Base-by-base conservation (phyloP, 2,797 vertebrate genomes). In the Enteromius treurensis region DNA sequence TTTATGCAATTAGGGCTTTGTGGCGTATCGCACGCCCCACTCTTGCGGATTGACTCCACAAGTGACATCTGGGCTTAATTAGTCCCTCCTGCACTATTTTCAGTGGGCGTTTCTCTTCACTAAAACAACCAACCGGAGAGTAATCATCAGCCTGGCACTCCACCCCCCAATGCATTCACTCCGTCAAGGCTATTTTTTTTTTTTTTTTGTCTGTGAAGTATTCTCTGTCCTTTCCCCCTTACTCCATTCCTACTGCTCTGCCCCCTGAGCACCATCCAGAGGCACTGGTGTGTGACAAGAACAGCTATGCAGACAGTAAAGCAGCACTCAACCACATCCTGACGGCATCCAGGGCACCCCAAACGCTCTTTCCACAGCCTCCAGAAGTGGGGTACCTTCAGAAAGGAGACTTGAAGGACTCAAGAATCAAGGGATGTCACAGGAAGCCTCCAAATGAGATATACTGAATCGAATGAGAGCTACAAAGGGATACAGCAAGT, bases 261-360 rank as follows among this genome's bases (percentile, higher is more conserved):
- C 85, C 89, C 92, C 93, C 92, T 88, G 90, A 91, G 91, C 91
- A 93, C 89, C 92, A 90, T 92, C 91, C 92, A 91, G 89, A 88
- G 69, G 84, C 84, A 86, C 82, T 88, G 86, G 87, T 90, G 91
- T 90, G 90, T 89, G 88, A 90, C 89, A 88, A 89, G 93, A 92
- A 92, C 86, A 89, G 88, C 91, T 91, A 95, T 94, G 94, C 94
- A 91, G 92, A 91, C 90, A 90, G 86, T 88, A 81, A 83, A 90
- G 86, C 88, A 91, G 90, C 87, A 71, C 79, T 86, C 86, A 75
- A 10, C 88, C 82, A 14, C 87, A 90, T 90, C 90, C 92, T 90
- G 88, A 91, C 90, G 77, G 90, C 78, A 75, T 19, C 74, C 23
- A 37, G 84, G 74, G 62, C 84, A 84, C 40, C 82, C 32, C 69